phyloP scores from a whole-genome alignment of 2,797 vertebrate species.

The Meriones psammophilus region DNA sequence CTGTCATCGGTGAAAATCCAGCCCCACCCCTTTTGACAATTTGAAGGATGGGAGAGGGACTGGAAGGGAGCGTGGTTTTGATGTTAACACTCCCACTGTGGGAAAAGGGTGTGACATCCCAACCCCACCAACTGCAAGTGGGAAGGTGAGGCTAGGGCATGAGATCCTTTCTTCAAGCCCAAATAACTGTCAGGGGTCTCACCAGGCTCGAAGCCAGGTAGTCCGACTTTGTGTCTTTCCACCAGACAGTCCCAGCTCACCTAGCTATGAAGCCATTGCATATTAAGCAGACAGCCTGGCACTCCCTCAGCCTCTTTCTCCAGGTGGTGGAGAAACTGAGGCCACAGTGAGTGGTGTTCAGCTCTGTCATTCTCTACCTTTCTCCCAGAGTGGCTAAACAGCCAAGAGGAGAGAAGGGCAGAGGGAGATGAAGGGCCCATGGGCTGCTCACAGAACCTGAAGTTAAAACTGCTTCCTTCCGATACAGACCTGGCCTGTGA shows the following conservation, averaged over 20 bases:
- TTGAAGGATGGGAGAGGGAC: neutral
- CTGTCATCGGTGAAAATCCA: neutral
- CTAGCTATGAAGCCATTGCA: neutral
- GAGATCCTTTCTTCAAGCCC: neutral
- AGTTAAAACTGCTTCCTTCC: conserved; percentile 4
- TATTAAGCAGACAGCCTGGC: neutral
- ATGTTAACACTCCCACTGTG: neutral
- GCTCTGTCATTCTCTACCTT: neutral
- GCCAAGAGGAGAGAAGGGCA: neutral
- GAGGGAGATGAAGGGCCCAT: neutral
- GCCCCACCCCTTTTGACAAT: neutral
- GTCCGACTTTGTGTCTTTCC: neutral
- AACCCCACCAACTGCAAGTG: neutral
- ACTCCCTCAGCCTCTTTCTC: neutral
- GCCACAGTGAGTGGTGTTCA: neutral
- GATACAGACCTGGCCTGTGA: conserved; percentile 26
- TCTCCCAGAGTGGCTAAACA: neutral
- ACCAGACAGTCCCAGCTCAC: neutral
- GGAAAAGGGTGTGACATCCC: neutral
- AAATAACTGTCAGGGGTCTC: neutral
- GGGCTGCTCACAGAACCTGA: conserved; percentile 5
- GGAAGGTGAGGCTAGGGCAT: neutral
- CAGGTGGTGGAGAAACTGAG: conserved; percentile 4
- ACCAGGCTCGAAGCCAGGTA: neutral
- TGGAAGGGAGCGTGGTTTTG: neutral